phyloP scores from a whole-genome alignment of 2,888 invertebrate species.

The Bellardia bayeri region DNA sequence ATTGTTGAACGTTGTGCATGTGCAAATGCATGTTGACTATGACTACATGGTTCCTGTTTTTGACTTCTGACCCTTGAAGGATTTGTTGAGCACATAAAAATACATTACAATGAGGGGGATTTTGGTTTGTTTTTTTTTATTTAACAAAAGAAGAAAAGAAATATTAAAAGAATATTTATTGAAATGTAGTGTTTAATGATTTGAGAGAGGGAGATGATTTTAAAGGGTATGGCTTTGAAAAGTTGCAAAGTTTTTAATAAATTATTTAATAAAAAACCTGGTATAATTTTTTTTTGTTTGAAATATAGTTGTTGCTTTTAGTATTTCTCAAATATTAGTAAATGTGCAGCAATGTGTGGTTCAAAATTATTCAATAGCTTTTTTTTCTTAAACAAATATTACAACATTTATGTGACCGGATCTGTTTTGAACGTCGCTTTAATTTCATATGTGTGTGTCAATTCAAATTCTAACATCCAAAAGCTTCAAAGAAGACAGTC shows the following conservation, averaged over 20 bases:
- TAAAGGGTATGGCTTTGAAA: not conserved
- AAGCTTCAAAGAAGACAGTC: too few relatives aligned
- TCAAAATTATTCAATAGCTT: too few relatives aligned
- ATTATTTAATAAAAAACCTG: not conserved
- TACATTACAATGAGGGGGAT: constrained; percentile 32
- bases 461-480: too few relatives aligned
- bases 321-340: too few relatives aligned
- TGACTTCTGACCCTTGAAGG: constrained; percentile 57
- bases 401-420: too few relatives aligned
- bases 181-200: constrained; percentile 12
- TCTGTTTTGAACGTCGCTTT: too few relatives aligned
- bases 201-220: not conserved
- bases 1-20: not conserved
- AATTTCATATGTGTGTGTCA: too few relatives aligned
- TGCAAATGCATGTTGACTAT: not conserved
- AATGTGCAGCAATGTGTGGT: too few relatives aligned
- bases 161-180: constrained; percentile 16
- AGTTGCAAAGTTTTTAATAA: not conserved
- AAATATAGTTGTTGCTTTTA: too few relatives aligned
- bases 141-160: not conserved
- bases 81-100: constrained; percentile 52
- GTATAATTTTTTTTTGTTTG: too few relatives aligned
- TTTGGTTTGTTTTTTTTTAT: not conserved
- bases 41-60: constrained; percentile 54
- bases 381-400: too few relatives aligned